A percentile compares a stretch with the other conserved stretches of the same genome.
phyloP scores from a whole-genome alignment of 2,797 vertebrate species.

The Sebastes itinus region DNA sequence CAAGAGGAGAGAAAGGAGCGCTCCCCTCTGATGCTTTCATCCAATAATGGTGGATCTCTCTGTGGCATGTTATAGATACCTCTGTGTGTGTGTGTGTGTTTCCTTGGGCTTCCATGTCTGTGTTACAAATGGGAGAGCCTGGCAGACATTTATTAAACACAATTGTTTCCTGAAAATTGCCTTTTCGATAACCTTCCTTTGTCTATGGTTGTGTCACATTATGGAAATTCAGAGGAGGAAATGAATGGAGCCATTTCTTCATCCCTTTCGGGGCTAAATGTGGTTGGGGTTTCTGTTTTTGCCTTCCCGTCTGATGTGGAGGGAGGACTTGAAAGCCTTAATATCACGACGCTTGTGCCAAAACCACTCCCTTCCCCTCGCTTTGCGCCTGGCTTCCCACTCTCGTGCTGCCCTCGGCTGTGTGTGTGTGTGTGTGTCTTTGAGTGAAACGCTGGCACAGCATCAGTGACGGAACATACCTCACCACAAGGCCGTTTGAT shows the following conservation, averaged over 20 bases:
- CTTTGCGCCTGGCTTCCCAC: conserved; percentile 15
- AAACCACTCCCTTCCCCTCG: conserved; percentile 56
- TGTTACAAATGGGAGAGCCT: conserved; percentile 65
- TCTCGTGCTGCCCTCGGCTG: conserved; percentile 41
- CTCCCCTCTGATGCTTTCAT: conserved; percentile 49
- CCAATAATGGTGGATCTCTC: conserved; percentile 63
- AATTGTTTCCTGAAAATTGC: conserved; percentile 71
- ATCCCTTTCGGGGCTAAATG: conserved; percentile 72
- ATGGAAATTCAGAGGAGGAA: conserved; percentile 77
- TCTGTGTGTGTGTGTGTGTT: background rate
- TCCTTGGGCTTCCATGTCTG: background rate
- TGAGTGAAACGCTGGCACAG: conserved; percentile 55
- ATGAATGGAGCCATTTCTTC: conserved; percentile 74
- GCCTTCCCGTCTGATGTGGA: conserved; percentile 71
- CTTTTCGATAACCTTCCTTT: conserved; percentile 70
- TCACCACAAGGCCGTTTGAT: conserved; percentile 60
- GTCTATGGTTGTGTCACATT: conserved; percentile 71
- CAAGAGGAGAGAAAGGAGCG: conserved; percentile 29
- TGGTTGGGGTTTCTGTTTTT: conserved; percentile 71
- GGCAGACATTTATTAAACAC: conserved; percentile 74
- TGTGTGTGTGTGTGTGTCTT: conserved; percentile 23
- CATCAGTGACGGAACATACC: conserved; percentile 52
- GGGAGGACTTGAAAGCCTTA: conserved; percentile 67
- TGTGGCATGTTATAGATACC: conserved; percentile 46
- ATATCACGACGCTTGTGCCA: conserved; percentile 48